These are phyloP conservation scores for Chaetogeoica ovagalla DNA, from an alignment of 2,888 invertebrate genomes.

Conservation along the genomic window DNA sequence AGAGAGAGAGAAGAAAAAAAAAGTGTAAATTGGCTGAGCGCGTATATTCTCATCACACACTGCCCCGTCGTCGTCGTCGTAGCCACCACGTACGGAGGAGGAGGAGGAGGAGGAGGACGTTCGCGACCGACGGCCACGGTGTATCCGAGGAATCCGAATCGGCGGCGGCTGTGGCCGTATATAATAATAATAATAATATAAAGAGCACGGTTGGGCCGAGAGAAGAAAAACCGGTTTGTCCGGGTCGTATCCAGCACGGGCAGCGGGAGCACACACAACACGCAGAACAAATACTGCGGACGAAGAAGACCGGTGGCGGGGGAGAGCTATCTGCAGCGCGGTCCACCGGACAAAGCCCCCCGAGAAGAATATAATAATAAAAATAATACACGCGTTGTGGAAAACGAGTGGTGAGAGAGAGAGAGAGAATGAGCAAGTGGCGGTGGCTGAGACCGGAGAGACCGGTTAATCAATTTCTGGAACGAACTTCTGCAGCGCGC, in stretches of 20 bases:
- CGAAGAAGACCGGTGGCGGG: not conserved
- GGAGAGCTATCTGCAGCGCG: not conserved
- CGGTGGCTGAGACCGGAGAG: constrained; percentile 21
- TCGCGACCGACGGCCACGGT: constrained; percentile 24
- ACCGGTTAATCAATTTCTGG: constrained; percentile 53
- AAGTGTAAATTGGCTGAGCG: constrained; percentile 33
- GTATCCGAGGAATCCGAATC: constrained; percentile 43
- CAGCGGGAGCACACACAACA: constrained; percentile 15
- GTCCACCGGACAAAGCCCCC: constrained; percentile 53
- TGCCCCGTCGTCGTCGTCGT: too few relatives aligned
- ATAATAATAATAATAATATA: constrained; percentile 30
- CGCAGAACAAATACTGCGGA: constrained; percentile 37
- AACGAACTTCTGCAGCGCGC: constrained; percentile 21
- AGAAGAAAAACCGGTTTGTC: constrained; percentile 39
- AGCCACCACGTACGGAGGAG: too few relatives aligned
- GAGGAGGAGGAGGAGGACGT: too few relatives aligned
- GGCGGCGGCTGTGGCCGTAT: constrained; percentile 24
- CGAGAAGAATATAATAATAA: constrained; percentile 18
- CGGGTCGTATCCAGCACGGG: constrained; percentile 8
- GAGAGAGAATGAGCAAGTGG: not conserved
- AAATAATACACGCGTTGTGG: not conserved
- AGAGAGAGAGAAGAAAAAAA: not conserved
- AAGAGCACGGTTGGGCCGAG: not conserved
- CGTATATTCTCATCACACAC: too few relatives aligned
- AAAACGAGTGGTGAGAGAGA: not conserved